A percentile compares a stretch with the other conserved stretches of the same genome.
Conservation (phyloP, 2,113 vertebrate species). For the Tetrax tetrax region DNA sequence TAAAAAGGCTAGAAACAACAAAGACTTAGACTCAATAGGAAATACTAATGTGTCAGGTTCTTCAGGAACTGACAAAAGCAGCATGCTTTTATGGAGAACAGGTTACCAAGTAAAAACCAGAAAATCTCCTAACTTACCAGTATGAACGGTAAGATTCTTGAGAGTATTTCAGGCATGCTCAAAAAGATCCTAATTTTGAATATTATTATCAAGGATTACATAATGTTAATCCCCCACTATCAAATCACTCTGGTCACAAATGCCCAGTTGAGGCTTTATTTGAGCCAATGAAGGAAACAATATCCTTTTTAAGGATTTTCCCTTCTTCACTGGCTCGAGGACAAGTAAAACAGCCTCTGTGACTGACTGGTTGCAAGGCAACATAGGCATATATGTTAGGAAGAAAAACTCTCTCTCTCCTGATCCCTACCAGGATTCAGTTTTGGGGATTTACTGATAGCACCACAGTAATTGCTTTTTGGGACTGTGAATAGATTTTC, state of each 20-base stretch:
- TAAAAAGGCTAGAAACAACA: conserved; percentile 45
- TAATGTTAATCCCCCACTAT: background rate
- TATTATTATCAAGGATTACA: background rate
- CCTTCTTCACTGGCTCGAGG: background rate
- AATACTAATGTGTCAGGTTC: conserved; percentile 15
- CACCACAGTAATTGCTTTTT: background rate
- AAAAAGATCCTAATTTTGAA: background rate
- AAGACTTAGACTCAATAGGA: conserved; percentile 40
- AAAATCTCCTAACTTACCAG: conserved; percentile 11
- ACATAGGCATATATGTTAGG: background rate
- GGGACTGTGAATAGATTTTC: background rate
- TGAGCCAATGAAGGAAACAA: background rate
- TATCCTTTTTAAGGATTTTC: background rate
- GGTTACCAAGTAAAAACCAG: conserved; percentile 20
- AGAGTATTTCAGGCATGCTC: background rate
- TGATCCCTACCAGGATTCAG: background rate
- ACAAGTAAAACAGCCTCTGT: background rate
- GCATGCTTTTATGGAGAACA: background rate
- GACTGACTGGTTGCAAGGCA: background rate
- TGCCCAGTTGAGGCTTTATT: background rate
- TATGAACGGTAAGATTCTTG: conserved; percentile 8
- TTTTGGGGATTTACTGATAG: background rate
- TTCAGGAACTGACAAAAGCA: conserved; percentile 3
- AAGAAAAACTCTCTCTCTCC: background rate
- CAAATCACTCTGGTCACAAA: background rate